These are phyloP conservation scores for Sarotherodon lohbergeri DNA, from an alignment of 2,113 vertebrate species.

Conservation along the genomic window DNA sequence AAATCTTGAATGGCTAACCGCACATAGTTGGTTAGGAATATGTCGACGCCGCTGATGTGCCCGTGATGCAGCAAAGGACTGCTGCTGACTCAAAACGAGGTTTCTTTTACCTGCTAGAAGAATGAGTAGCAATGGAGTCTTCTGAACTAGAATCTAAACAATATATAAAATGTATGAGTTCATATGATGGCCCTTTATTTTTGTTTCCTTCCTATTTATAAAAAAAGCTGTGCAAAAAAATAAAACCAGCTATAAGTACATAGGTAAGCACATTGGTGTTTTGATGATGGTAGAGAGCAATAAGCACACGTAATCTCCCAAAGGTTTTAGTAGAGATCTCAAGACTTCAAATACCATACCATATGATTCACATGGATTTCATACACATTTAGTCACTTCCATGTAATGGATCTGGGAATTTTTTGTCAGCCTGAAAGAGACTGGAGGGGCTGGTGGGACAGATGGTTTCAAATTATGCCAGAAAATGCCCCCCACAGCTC, in stretches of 20 bases:
- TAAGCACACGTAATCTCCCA: not conserved
- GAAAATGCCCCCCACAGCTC: not conserved
- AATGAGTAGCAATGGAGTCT: not conserved
- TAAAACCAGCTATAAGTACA: not conserved
- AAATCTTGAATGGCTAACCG: conserved; percentile 6
- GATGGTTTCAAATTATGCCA: not conserved
- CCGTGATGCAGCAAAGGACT: not conserved
- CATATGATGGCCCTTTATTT: not conserved
- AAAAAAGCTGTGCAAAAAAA: not conserved
- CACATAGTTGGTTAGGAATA: not conserved
- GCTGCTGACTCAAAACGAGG: not conserved
- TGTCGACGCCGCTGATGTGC: not conserved
- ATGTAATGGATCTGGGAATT: not conserved
- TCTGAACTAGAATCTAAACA: not conserved
- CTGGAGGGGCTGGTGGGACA: not conserved
- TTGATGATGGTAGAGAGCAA: not conserved
- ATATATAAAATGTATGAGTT: not conserved
- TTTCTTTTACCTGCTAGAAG: not conserved
- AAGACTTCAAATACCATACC: no score
- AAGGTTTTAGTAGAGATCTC: not conserved
- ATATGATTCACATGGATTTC: not conserved
- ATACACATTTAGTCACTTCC: not conserved
- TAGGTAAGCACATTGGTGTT: not conserved
- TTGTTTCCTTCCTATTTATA: not conserved
- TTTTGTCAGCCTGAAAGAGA: not conserved